Conservation (phyloP, 2,888 invertebrate genomes). For the Trichacis sp. region DNA sequence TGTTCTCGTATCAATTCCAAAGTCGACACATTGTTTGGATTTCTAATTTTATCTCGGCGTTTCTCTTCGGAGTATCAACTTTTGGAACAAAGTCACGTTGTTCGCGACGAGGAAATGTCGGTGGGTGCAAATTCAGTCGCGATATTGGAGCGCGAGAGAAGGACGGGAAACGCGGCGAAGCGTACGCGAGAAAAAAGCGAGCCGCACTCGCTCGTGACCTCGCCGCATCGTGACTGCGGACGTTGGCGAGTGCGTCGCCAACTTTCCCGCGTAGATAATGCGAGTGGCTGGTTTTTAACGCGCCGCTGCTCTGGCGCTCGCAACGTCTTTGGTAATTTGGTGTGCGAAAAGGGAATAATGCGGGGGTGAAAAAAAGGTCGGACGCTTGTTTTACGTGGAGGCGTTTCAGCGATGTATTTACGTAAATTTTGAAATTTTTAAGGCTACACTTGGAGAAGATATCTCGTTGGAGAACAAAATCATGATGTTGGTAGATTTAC, state of each 20-base stretch:
- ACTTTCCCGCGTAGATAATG: constrained; percentile 40
- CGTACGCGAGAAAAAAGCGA: constrained; percentile 3
- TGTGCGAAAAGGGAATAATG: constrained; percentile 38
- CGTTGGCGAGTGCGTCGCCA: constrained; percentile 28
- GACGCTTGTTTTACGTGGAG: too few species aligned
- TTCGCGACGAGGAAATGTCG: not conserved
- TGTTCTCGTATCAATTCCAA: too few species aligned
- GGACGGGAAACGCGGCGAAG: not conserved
- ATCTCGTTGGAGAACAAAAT: too few species aligned
- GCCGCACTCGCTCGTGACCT: constrained; percentile 20
- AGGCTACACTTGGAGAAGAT: too few species aligned
- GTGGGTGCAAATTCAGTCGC: not conserved
- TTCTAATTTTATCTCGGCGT: too few species aligned
- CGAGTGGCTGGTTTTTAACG: constrained; percentile 41
- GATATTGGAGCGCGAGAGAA: not conserved
- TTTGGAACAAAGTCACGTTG: not conserved
- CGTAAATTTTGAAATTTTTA: too few species aligned
- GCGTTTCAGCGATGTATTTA: too few species aligned
- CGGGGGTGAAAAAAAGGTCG: too few species aligned
- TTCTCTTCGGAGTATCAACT: too few species aligned
- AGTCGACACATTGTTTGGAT: too few species aligned
- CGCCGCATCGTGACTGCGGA: constrained; percentile 36
- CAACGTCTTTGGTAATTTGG: constrained; percentile 24
- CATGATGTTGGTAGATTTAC: too few species aligned
- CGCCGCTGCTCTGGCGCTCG: constrained; percentile 32